These are phyloP conservation scores for Heterodera schachtii DNA, from an alignment of 1,140 invertebrate species.

Conservation along the genomic window DNA sequence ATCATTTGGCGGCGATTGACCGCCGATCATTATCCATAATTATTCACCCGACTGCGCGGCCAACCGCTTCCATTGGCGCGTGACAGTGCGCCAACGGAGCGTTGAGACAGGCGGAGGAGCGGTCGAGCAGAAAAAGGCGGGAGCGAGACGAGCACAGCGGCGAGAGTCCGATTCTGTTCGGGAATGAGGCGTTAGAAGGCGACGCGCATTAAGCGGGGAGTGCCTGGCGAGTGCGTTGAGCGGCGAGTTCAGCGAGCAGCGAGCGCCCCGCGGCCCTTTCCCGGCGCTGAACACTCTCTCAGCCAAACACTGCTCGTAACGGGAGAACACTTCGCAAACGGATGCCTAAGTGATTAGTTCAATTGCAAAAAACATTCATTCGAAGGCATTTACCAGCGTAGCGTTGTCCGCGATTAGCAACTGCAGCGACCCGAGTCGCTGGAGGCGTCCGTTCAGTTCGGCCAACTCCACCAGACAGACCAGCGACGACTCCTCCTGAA, in stretches of 20 bases:
- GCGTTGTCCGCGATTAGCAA: slow-evolving; percentile 8
- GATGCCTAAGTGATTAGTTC: slow-evolving; percentile 9
- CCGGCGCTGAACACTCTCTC: slow-evolving; percentile 49
- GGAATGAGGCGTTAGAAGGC: not conserved
- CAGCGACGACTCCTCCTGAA: slow-evolving; percentile 58
- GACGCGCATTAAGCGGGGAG: not conserved
- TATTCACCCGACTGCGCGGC: slow-evolving; percentile 10
- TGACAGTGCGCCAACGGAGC: slow-evolving; percentile 6
- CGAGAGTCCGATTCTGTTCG: slow-evolving; percentile 55
- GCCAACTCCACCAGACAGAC: slow-evolving; percentile 60
- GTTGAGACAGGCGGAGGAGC: slow-evolving; percentile 16
- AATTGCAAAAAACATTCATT: slow-evolving; percentile 24
- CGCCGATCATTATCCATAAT: not conserved
- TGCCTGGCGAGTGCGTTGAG: slow-evolving; percentile 59
- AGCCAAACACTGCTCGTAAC: slow-evolving; percentile 57
- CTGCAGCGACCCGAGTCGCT: slow-evolving; percentile 47
- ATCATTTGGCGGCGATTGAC: too few relatives aligned
- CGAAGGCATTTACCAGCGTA: slow-evolving; percentile 32
- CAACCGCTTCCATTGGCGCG: slow-evolving; percentile 3
- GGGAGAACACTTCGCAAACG: slow-evolving; percentile 55
- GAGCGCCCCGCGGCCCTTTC: slow-evolving; percentile 6
- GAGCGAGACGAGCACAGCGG: slow-evolving; percentile 58
- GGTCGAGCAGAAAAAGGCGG: slow-evolving; percentile 41
- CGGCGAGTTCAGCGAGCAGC: slow-evolving; percentile 64
- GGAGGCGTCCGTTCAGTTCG: slow-evolving; percentile 59